Evolutionary conservation across 2,797 vertebrate species (phyloP).

Genomic region (Limosa lapponica): DNA sequence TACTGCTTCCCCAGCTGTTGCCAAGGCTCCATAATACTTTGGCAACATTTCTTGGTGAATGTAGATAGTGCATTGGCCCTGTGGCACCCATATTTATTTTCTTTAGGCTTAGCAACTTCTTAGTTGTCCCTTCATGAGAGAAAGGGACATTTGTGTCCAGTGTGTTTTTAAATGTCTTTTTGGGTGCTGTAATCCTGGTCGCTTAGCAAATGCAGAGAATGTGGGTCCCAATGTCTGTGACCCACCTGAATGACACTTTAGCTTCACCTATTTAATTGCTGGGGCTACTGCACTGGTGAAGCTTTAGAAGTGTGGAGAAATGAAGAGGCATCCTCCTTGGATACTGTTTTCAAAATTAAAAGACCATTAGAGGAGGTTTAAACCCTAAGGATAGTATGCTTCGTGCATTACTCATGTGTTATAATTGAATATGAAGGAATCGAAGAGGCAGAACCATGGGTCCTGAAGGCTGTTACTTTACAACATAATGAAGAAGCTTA

Average conservation of each 20-base stretch:
- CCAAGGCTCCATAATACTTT: neutral
- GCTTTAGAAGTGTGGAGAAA: neutral
- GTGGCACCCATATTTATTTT: neutral
- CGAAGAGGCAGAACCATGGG: neutral
- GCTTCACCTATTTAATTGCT: accelerated
- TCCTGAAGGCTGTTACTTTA: neutral
- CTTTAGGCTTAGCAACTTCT: neutral
- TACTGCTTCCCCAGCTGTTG: neutral
- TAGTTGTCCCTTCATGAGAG: neutral
- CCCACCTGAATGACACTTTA: neutral
- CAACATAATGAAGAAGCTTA: neutral
- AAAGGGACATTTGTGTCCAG: neutral
- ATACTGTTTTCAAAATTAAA: neutral
- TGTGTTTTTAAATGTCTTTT: neutral
- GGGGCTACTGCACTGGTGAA: neutral
- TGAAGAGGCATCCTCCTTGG: accelerated
- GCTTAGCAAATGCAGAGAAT: neutral
- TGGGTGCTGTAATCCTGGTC: neutral
- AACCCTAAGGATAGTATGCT: neutral
- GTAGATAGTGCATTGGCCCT: neutral
- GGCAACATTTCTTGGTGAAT: neutral
- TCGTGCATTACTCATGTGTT: neutral
- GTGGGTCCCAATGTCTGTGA: neutral
- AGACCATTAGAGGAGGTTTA: neutral
- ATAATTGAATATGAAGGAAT: neutral